Percentiles rank a stretch among this genome's conserved stretches.
These are phyloP conservation scores for Gibbula magus DNA, from an alignment of 2,888 invertebrate species.

Conservation along the genomic window DNA sequence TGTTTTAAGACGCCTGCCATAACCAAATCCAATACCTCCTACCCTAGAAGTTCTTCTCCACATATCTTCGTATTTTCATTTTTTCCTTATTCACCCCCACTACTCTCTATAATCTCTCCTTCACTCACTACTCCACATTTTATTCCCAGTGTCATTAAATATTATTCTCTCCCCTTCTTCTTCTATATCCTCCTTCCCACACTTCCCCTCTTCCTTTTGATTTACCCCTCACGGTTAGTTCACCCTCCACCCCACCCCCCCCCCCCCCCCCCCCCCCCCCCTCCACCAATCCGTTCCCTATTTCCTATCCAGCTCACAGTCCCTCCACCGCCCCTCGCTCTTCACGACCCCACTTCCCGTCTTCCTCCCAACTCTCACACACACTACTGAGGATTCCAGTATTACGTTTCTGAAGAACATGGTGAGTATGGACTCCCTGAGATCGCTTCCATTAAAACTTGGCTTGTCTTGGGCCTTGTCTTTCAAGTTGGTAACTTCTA, in stretches of 20 bases:
- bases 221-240: no score
- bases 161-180: no score
- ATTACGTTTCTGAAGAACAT: neutral
- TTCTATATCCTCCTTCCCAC: neutral
- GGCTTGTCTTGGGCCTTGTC: neutral
- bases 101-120: neutral
- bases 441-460: constrained; percentile 3
- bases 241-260: no score
- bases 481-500: constrained; percentile 8
- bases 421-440: neutral
- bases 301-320: no score
- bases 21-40: no score
- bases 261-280: neutral
- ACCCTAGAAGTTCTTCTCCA: no score
- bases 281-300: neutral
- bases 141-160: neutral
- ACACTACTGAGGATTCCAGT: neutral
- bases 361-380: neutral
- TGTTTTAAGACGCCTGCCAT: no score
- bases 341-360: neutral
- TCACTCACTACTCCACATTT: neutral
- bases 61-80: neutral
- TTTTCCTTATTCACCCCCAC: neutral
- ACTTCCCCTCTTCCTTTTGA: neutral
- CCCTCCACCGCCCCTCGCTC: neutral